A percentile compares a stretch with the other conserved stretches of the same genome.
Evolutionary conservation across 2,113 vertebrate genomes (phyloP).

Genomic region (Microcebus lehilahytsara): DNA sequence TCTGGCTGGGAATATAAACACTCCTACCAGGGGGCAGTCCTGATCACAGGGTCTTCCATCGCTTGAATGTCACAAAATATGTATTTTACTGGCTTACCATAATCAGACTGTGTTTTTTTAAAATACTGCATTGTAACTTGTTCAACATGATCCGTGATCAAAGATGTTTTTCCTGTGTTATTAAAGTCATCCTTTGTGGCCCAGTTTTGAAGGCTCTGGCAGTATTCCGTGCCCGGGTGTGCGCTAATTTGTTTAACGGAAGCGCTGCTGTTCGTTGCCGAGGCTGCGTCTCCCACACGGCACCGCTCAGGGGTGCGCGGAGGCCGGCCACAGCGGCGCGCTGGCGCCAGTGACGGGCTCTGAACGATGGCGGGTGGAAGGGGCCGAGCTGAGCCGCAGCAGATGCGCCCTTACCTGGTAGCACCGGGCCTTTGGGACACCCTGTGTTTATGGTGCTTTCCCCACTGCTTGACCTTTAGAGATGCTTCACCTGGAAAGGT

Average conservation of each 20-base stretch:
- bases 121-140: too few species aligned
- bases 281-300: neutral
- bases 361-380: neutral
- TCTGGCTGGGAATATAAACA: neutral
- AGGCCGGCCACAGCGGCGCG: fast-evolving
- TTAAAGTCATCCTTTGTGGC: neutral
- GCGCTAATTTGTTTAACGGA: neutral
- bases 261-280: neutral
- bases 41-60: fast-evolving
- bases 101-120: neutral
- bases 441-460: neutral
- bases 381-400: too few species aligned
- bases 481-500: neutral
- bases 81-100: neutral
- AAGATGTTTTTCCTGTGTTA: neutral
- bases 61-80: neutral
- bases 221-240: neutral
- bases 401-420: fast-evolving
- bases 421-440: neutral
- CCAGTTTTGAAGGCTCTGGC: neutral
- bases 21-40: neutral
- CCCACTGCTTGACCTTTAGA: too few species aligned
- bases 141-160: neutral
- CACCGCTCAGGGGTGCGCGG: fast-evolving
- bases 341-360: fast-evolving